These are phyloP conservation scores for Bubo bubo DNA, from an alignment of 2,113 vertebrate genomes.

Conservation along the genomic window DNA sequence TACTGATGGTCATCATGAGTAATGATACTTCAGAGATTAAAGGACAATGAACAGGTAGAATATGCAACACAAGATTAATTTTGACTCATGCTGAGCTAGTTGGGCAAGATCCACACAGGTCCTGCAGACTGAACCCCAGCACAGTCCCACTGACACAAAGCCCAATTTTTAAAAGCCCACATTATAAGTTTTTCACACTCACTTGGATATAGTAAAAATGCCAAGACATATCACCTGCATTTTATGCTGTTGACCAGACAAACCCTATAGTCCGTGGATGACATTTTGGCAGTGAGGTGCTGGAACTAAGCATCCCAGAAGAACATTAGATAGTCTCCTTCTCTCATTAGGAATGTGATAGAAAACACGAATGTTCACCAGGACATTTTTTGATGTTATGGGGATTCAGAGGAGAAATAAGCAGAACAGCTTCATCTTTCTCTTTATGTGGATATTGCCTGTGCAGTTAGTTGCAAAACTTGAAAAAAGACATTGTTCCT, in stretches of 20 bases:
- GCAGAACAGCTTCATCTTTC: not conserved
- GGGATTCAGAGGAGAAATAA: not conserved
- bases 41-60: not conserved
- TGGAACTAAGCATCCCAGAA: not conserved
- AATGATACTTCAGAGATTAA: not conserved
- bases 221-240: not conserved
- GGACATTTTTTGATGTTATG: not conserved
- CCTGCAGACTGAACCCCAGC: not conserved
- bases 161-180: not conserved
- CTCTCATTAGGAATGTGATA: not conserved
- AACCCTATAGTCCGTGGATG: not conserved
- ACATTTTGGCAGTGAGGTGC: not conserved
- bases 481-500: not conserved
- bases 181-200: not conserved
- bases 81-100: not conserved
- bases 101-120: not conserved
- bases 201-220: not conserved
- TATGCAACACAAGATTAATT: not conserved
- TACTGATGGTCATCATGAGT: not conserved
- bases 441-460: not conserved
- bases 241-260: not conserved
- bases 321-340: not conserved
- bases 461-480: not conserved
- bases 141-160: not conserved
- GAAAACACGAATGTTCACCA: not conserved